phyloP scores from a whole-genome alignment of 2,113 vertebrate species.

The Corvus hawaiiensis region DNA sequence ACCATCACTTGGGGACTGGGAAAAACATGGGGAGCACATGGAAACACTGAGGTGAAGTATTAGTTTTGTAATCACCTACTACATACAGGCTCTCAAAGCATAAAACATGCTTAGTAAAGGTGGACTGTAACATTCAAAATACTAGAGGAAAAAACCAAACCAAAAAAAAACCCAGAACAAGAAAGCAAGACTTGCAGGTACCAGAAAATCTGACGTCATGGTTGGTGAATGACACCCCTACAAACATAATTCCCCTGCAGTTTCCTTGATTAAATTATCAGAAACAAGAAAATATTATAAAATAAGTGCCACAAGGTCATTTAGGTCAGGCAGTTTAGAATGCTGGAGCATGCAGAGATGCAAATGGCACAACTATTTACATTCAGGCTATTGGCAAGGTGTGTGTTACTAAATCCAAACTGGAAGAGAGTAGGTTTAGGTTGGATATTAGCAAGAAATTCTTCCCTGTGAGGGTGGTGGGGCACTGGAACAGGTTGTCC shows the following conservation, averaged over 20 bases:
- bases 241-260: neutral
- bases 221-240: accelerated
- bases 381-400: neutral
- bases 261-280: neutral
- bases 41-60: neutral
- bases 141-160: neutral
- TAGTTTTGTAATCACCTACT: neutral
- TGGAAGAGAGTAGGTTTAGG: neutral
- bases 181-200: neutral
- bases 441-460: neutral
- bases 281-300: neutral
- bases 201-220: neutral
- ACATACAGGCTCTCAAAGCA: neutral
- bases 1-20: neutral
- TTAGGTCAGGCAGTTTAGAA: neutral
- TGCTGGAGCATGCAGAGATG: neutral
- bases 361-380: neutral
- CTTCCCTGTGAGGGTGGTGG: neutral
- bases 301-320: neutral
- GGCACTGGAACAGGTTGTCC: neutral
- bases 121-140: neutral
- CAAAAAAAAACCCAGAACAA: accelerated
- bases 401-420: neutral
- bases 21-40: accelerated
- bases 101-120: neutral